Base-by-base conservation (phyloP, 2,888 invertebrate genomes). In the Caenorhabditis sulstoni region DNA sequence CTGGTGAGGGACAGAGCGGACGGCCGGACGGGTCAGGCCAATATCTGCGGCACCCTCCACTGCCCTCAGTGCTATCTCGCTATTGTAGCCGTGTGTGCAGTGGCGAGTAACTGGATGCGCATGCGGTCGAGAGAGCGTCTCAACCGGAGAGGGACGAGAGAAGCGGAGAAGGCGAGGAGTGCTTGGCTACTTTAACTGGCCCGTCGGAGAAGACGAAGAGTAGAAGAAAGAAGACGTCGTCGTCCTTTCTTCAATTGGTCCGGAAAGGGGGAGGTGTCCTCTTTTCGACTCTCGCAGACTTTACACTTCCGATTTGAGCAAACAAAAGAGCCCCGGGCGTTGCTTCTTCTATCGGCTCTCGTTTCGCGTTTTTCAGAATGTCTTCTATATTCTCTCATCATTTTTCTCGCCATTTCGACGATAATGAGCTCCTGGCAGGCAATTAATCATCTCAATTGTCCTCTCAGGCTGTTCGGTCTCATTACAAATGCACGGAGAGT, bases 71-170 rank as follows among this genome's bases (percentile, higher is more conserved):
- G 64, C 64, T 73, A 37, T 55, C 57, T 73, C 73, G 57, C 18
- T 65, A 71, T 71, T 71, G 71, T 71, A 71, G 71, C 73, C 73
- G 61, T 62, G 64, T 64, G 57, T 68, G 59, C 68, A 68, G 62
- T 62, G 71, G 57, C 73, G 73, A 73, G 73, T 73, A 73, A 73
- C 73, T 64, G 58, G 73, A 73, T 71, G 71, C 71, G 71, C 71
- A 62, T 61, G 59, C n/a, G 62, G 29, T 11, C 5, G 64, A 64
- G 58, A 41, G 57, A 58, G 64, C 9, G 14, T 8, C 5, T 3
- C 37, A 62, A 29, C 39, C 44, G 58, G 11, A 12, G 58, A 73
- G 73, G 35, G 44, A 45, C 18, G 16, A 29, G 50, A 47, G 49
- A 57, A 8, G 37, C 23, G 23, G 53, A 14, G 57, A 61, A 20